A percentile compares a stretch with the other conserved stretches of the same genome.
phyloP scores from a whole-genome alignment of 2,113 vertebrate species.

The Sinocyclocheilus grahami region DNA sequence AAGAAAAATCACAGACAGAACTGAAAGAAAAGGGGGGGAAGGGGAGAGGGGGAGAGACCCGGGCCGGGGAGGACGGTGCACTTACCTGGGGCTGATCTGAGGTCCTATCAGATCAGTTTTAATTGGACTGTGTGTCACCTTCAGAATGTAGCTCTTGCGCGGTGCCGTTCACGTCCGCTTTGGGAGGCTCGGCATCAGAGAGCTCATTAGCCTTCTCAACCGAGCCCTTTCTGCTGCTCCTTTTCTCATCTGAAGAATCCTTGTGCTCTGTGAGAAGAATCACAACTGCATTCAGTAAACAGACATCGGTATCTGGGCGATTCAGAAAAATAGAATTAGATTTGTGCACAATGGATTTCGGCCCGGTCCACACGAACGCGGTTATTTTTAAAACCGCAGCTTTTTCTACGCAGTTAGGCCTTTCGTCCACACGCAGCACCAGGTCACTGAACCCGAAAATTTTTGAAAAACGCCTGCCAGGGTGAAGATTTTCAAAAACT shows the following conservation, averaged over 20 bases:
- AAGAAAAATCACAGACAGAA: slow-evolving; percentile 75
- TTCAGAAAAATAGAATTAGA: not conserved
- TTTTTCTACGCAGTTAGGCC: too few relatives aligned
- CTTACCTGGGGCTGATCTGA: slow-evolving; percentile 99
- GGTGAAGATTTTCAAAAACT: too few relatives aligned
- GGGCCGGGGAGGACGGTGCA: slow-evolving; percentile 85
- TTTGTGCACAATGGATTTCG: too few relatives aligned
- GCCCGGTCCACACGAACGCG: too few relatives aligned
- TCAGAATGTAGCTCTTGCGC: slow-evolving; percentile 98
- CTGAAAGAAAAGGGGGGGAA: slow-evolving; percentile 84
- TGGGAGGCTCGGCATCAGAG: slow-evolving; percentile 83
- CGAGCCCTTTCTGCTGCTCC: slow-evolving; percentile 88
- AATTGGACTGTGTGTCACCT: slow-evolving; percentile 99
- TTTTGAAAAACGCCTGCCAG: too few relatives aligned
- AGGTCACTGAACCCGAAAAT: too few relatives aligned
- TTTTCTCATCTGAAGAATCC: slow-evolving; percentile 87
- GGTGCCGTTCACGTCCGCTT: slow-evolving; percentile 95
- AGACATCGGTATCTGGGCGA: not conserved
- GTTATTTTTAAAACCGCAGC: too few relatives aligned
- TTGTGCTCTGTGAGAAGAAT: slow-evolving; percentile 83
- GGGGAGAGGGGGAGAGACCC: slow-evolving; percentile 77
- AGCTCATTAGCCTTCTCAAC: slow-evolving; percentile 84
- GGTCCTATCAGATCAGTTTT: slow-evolving; percentile 99
- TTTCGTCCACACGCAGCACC: too few relatives aligned
- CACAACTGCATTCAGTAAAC: too few relatives aligned